Evolutionary conservation across 2,888 invertebrate genomes (phyloP).

Genomic region (Tridacna crocea): DNA sequence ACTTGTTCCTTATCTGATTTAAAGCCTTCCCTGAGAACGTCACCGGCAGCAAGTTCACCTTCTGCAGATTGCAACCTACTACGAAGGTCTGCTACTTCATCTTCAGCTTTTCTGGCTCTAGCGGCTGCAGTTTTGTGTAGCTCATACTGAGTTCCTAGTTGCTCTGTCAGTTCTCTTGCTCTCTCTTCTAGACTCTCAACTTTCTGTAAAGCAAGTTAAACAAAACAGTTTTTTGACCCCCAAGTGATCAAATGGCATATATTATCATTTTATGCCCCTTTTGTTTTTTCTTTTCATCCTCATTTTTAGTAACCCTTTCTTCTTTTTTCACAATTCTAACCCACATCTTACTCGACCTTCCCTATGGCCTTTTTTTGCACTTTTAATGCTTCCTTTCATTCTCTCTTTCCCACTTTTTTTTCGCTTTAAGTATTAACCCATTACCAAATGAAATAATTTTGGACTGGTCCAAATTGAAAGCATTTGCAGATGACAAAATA

Average conservation of each 20-base stretch:
- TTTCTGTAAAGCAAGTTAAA: conserved; percentile 66
- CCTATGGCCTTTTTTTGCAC: no score
- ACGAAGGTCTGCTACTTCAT: conserved; percentile 90
- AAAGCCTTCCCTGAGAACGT: conserved; percentile 89
- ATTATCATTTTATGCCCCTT: background rate
- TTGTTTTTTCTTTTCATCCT: no score
- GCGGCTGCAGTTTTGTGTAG: conserved; percentile 88
- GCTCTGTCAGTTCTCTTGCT: conserved; percentile 89
- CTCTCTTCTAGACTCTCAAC: conserved; percentile 88
- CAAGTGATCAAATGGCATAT: background rate
- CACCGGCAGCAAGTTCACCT: conserved; percentile 90
- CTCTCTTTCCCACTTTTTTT: no score
- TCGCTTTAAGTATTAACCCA: no score
- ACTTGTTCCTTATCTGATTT: conserved; percentile 92
- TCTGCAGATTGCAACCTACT: conserved; percentile 91
- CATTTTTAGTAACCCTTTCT: no score
- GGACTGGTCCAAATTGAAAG: no score
- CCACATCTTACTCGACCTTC: no score
- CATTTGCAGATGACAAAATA: no score
- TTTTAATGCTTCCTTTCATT: no score
- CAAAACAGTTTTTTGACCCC: background rate
- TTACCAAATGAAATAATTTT: no score
- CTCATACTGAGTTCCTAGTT: conserved; percentile 89
- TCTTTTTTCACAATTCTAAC: no score
- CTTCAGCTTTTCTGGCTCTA: conserved; percentile 89